Percentiles rank a stretch among this genome's conserved stretches.
Evolutionary conservation across 2,113 vertebrate species (phyloP).

Genomic region (Micronycteris hirsuta): DNA sequence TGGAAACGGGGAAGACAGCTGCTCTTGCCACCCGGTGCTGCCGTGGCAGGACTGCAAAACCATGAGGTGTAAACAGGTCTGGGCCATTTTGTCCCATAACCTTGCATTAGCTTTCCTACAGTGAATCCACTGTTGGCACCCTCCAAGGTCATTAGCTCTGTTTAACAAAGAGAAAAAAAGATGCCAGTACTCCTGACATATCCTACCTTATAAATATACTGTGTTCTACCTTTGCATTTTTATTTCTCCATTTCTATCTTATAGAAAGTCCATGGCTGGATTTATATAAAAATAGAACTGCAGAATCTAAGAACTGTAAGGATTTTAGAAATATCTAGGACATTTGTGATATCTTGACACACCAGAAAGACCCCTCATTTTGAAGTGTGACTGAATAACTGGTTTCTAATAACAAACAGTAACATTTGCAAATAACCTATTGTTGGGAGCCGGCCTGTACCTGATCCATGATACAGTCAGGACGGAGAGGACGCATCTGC

Average conservation of each 20-base stretch:
- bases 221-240: background rate
- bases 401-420: background rate
- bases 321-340: background rate
- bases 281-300: background rate
- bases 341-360: background rate
- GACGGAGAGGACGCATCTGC: too few relatives aligned
- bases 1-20: background rate
- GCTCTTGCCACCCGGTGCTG: background rate
- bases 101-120: background rate
- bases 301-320: background rate
- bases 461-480: too few relatives aligned
- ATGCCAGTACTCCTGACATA: background rate
- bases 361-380: background rate
- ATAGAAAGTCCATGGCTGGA: background rate
- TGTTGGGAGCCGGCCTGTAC: too few relatives aligned
- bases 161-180: background rate
- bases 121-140: background rate
- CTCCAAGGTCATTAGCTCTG: background rate
- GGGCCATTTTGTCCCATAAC: background rate
- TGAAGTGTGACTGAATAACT: constrained; percentile 9
- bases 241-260: background rate
- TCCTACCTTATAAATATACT: background rate
- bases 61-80: accelerated
- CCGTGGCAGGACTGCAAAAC: background rate
- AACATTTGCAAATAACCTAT: constrained; percentile 12